Conservation (phyloP, 2,888 invertebrate genomes). For the Deroplatys truncata region DNA sequence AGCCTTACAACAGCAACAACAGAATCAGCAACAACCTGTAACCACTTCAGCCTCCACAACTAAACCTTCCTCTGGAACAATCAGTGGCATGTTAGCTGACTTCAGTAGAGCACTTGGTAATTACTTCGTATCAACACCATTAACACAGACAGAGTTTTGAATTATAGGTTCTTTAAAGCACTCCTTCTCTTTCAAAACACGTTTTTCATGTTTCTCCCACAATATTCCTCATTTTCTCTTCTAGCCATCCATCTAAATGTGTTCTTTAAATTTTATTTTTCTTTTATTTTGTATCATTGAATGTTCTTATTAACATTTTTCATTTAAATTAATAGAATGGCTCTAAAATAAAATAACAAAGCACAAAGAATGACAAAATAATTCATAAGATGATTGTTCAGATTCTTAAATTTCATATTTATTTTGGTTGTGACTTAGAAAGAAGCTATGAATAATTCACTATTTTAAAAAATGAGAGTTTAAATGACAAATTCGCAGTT, state of each 20-base stretch:
- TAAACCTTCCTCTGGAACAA: slow-evolving; percentile 38
- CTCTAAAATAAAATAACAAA: too few species aligned
- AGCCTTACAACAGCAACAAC: slow-evolving; percentile 34
- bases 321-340: too few species aligned
- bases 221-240: neutral
- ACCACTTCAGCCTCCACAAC: slow-evolving; percentile 21
- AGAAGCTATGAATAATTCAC: too few species aligned
- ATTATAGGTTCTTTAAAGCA: neutral
- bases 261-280: neutral
- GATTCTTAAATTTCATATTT: too few species aligned
- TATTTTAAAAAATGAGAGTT: too few species aligned
- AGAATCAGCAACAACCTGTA: slow-evolving; percentile 46
- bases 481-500: too few species aligned
- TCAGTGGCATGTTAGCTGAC: slow-evolving; percentile 47
- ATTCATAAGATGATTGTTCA: too few species aligned
- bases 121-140: neutral
- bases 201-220: neutral
- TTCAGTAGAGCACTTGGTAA: slow-evolving; percentile 47
- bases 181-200: neutral
- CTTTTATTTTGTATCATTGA: neutral
- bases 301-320: too few species aligned
- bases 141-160: neutral
- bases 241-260: neutral
- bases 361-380: too few species aligned
- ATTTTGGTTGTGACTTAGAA: too few species aligned